Base-by-base conservation (phyloP, 2,113 vertebrate species). In the Zosterops borbonicus region DNA sequence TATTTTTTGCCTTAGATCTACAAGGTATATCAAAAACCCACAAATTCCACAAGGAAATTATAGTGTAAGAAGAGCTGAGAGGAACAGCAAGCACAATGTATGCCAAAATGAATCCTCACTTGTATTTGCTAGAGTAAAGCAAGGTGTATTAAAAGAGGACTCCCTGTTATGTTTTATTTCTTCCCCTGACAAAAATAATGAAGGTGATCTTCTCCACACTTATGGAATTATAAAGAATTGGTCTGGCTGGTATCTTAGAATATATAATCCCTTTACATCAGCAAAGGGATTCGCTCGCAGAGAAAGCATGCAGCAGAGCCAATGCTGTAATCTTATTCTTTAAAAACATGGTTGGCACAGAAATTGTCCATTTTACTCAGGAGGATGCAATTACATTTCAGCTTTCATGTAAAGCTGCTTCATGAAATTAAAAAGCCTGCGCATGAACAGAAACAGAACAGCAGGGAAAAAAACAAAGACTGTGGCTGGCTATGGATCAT, bases 351-450 rank as follows among this genome's bases (percentile, higher is more conserved):
- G 37, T 81, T 96, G 75, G 86, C 95, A 87, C 88, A 95, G 87
- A 96, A 95, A 93, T 92, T 69, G 92, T 71, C 87, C 73, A 89
- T 94, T 95, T 96, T 92, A 95, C 89, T 88, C 92, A 76, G 89
- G 76, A 90, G 90, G 93, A 94, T 81, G 86, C 83, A 91, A 91
- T 94, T 95, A 89, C 93, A 82, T 92, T 94, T 75, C 86, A 87
- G 83, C 82, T 96, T 96, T 94, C 94, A 89, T 84, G 82, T 96
- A 95, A 97, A 94, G 83, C 92, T 81, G 62, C 77, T 91, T 95
- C 37, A 4, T 58, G 70, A 83, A 94, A 96, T 65, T 68, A 81
- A 93, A 95, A 91, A 93, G 84, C 70, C 56, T 80, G 49, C 7
- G 1, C 59, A 96, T 25, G 60, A 95, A 92, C 75, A 91, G 89